A percentile compares a stretch with the other conserved stretches of the same genome.
phyloP scores from a whole-genome alignment of 23 tunicate species.

The Botrylloides violaceus region DNA sequence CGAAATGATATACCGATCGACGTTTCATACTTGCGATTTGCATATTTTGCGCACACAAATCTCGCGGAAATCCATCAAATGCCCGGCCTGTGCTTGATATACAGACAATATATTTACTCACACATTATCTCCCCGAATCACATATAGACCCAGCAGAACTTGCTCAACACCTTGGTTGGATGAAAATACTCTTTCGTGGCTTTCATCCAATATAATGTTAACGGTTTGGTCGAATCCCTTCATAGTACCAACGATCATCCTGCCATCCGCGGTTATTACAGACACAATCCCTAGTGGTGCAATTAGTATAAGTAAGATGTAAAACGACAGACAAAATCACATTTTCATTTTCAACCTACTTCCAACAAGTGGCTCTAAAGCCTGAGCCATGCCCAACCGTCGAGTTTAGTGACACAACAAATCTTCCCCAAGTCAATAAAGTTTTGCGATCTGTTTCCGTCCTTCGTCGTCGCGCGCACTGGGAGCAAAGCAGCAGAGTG shows the following conservation, averaged over 20 bases:
- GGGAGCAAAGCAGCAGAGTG: too few species aligned
- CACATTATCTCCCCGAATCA: constrained; percentile 94
- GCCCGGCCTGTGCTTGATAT: too few species aligned
- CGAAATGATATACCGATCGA: too few species aligned
- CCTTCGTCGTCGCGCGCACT: too few species aligned
- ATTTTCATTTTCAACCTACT: not conserved
- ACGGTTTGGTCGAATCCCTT: constrained; percentile 97
- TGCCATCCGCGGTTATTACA: constrained; percentile 78
- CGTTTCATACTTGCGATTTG: too few species aligned
- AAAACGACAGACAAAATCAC: not conserved
- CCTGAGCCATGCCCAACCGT: not conserved
- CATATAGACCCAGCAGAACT: constrained; percentile 86
- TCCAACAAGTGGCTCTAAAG: not conserved
- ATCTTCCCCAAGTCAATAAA: too few species aligned
- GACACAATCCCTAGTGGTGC: constrained; percentile 33
- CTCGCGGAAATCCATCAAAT: too few species aligned
- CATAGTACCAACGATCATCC: constrained; percentile 86
- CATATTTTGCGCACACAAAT: too few species aligned
- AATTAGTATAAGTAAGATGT: too few species aligned
- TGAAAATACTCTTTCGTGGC: constrained; percentile 96
- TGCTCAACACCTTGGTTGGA: constrained; percentile 87
- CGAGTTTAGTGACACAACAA: too few species aligned
- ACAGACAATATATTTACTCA: too few species aligned
- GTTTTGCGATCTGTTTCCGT: too few species aligned
- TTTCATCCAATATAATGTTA: constrained; percentile 80